These are phyloP conservation scores for Rhabditoides inermis DNA, from an alignment of 2,888 invertebrate species.

Conservation along the genomic window DNA sequence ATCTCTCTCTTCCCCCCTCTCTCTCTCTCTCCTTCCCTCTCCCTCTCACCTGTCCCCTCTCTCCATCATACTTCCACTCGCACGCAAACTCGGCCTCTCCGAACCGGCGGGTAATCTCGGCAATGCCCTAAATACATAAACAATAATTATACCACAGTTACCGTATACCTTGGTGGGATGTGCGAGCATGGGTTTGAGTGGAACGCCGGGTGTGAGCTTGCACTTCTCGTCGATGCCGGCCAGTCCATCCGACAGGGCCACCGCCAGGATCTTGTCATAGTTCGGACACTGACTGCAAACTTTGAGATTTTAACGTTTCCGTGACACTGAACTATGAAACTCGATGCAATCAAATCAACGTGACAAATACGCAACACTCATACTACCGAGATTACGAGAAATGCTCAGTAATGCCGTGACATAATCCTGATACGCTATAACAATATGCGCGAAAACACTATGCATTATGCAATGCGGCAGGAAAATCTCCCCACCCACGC, in stretches of 20 bases:
- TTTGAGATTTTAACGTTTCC: neutral
- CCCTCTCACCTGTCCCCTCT: slow-evolving; percentile 74
- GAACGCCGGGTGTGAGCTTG: slow-evolving; percentile 77
- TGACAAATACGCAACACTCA: too few relatives aligned
- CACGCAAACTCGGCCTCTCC: slow-evolving; percentile 80
- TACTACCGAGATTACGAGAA: too few relatives aligned
- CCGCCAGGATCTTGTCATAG: slow-evolving; percentile 75
- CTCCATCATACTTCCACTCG: slow-evolving; percentile 99
- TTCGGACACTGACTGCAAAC: slow-evolving; percentile 79
- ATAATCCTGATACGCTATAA: too few relatives aligned
- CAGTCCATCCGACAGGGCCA: slow-evolving; percentile 70
- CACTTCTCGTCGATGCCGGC: slow-evolving; percentile 70
- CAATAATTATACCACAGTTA: too few relatives aligned
- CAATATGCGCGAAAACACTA: too few relatives aligned
- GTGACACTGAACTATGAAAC: neutral
- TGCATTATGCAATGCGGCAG: too few relatives aligned
- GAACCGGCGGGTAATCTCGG: slow-evolving; percentile 60
- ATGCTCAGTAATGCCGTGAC: too few relatives aligned
- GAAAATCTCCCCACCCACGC: too few relatives aligned
- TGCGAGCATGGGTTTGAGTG: slow-evolving; percentile 94
- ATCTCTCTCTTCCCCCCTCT: too few relatives aligned
- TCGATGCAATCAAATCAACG: too few relatives aligned
- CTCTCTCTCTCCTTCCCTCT: neutral
- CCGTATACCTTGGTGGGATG: slow-evolving; percentile 93
- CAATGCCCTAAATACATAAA: too few relatives aligned